Percentiles rank a stretch among this genome's conserved stretches.
Evolutionary conservation across 2,888 invertebrate species (phyloP).

Genomic region (Podabrus alpinus): DNA sequence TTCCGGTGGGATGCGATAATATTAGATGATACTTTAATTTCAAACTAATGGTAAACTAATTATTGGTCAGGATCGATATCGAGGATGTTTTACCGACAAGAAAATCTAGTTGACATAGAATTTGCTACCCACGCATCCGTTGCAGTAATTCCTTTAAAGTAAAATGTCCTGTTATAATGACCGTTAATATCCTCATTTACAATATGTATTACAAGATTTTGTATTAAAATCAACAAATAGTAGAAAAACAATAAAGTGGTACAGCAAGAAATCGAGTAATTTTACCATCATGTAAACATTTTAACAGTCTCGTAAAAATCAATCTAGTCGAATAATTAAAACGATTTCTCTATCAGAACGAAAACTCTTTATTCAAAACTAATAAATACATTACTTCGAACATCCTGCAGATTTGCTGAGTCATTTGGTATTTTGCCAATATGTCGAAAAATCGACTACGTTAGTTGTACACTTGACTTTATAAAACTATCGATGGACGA

Average conservation of each 20-base stretch:
- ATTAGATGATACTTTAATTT: background rate
- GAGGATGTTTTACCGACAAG: background rate
- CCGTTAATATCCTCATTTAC: background rate
- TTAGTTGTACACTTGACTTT: background rate
- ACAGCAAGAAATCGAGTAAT: background rate
- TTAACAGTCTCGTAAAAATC: background rate
- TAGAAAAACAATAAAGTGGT: background rate
- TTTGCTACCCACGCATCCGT: background rate
- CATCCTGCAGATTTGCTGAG: background rate
- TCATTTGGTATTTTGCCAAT: conserved; percentile 4
- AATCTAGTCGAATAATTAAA: background rate
- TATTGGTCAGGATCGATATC: background rate
- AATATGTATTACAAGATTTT: background rate
- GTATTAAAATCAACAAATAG: background rate
- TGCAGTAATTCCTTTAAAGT: background rate
- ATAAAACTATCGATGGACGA: background rate
- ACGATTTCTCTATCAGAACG: background rate
- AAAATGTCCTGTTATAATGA: background rate
- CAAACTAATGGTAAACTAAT: background rate
- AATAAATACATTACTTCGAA: background rate
- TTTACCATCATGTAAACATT: background rate
- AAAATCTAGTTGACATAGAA: background rate
- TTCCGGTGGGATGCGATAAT: background rate
- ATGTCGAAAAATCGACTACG: conserved; percentile 3
- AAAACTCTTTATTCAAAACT: background rate